Conservation (phyloP, 2,888 invertebrate species). For the Ectemnius continuus region DNA sequence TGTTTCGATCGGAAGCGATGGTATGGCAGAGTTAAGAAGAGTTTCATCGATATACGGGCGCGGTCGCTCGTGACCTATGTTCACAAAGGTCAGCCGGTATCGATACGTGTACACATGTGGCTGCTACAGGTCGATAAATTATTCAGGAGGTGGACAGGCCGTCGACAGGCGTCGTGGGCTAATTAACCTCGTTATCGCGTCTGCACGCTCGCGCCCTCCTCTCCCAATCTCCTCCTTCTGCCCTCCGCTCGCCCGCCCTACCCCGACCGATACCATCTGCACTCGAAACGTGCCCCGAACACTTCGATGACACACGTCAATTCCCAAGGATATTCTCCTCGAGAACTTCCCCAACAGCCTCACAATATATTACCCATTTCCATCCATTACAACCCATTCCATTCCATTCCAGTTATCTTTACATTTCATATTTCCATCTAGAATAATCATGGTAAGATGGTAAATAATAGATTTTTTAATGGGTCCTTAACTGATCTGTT, state of each 20-base stretch:
- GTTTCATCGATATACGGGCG: background rate
- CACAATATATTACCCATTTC: too few relatives aligned
- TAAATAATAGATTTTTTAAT: background rate
- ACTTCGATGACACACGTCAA: slow-evolving; percentile 1
- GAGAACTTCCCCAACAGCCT: background rate
- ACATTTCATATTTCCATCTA: too few relatives aligned
- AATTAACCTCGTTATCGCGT: slow-evolving; percentile 57
- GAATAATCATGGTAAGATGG: too few relatives aligned
- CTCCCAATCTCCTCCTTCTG: background rate
- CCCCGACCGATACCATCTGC: slow-evolving; percentile 10
- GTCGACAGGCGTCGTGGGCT: slow-evolving; percentile 52
- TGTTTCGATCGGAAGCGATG: too few relatives aligned
- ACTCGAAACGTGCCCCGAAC: background rate
- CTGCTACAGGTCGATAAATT: slow-evolving; percentile 52
- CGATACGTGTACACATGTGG: slow-evolving; percentile 36
- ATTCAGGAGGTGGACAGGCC: slow-evolving; percentile 51
- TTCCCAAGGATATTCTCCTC: background rate
- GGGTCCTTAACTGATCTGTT: background rate
- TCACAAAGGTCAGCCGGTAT: background rate
- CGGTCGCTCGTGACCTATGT: background rate
- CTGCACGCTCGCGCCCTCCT: slow-evolving; percentile 30
- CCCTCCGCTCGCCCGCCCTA: background rate
- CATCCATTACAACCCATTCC: too few relatives aligned
- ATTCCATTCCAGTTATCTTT: too few relatives aligned
- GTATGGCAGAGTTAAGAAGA: too few relatives aligned